These are phyloP conservation scores for Peribatodes rhomboidaria DNA, from an alignment of 2,888 invertebrate genomes.

Conservation along the genomic window DNA sequence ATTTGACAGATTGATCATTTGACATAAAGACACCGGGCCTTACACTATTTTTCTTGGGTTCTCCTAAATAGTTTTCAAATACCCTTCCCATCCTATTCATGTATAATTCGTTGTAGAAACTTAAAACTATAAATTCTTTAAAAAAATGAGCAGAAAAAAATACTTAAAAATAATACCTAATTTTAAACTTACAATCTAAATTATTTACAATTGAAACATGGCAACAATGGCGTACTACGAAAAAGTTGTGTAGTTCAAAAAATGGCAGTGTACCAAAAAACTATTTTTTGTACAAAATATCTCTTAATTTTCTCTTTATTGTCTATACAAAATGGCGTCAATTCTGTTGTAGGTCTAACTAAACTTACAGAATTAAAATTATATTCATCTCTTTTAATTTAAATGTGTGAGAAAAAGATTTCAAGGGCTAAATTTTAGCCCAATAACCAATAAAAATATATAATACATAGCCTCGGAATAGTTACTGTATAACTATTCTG, in stretches of 20 bases:
- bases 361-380: too few species aligned
- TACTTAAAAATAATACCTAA: slow-evolving; percentile 8
- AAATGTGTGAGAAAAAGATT: too few species aligned
- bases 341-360: too few species aligned
- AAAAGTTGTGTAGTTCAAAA: background rate
- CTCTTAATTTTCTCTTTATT: background rate
- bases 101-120: slow-evolving; percentile 30
- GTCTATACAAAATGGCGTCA: background rate
- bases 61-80: background rate
- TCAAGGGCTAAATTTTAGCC: too few species aligned
- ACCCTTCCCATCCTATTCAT: slow-evolving; percentile 6
- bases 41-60: background rate
- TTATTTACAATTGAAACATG: slow-evolving; percentile 26
- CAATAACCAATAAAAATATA: too few species aligned
- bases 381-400: too few species aligned
- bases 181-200: slow-evolving; percentile 7
- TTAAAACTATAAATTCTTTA: slow-evolving; percentile 7
- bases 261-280: slow-evolving; percentile 14
- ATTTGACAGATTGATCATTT: too few species aligned
- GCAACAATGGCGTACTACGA: slow-evolving; percentile 4
- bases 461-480: too few species aligned
- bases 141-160: slow-evolving; percentile 4
- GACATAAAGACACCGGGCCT: background rate
- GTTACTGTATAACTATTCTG: too few species aligned
- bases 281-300: background rate